Evolutionary conservation across 1,140 invertebrate species (phyloP).

Genomic region (Ostrea denselamellosa): DNA sequence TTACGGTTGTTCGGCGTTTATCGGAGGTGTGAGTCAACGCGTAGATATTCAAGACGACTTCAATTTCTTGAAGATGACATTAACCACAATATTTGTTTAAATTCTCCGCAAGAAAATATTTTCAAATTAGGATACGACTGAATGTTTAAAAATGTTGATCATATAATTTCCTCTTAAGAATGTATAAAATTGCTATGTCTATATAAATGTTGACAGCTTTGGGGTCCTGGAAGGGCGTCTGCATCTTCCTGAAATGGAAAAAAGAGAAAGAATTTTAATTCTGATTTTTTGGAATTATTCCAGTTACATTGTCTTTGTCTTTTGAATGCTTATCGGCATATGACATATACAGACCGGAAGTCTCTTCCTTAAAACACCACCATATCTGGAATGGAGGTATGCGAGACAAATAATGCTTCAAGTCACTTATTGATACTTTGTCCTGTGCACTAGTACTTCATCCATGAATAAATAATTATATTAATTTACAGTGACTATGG

Average conservation of each 20-base stretch:
- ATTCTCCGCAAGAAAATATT: background rate
- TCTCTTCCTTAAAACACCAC: too few species aligned
- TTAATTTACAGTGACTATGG: too few species aligned
- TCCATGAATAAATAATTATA: too few species aligned
- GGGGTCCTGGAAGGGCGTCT: background rate
- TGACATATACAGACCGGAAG: too few species aligned
- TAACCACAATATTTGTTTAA: constrained; percentile 17
- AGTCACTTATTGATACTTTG: too few species aligned
- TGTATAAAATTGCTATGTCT: background rate
- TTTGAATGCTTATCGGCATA: too few species aligned
- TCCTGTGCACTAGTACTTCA: too few species aligned
- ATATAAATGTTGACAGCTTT: background rate
- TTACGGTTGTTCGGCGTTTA: constrained; percentile 15
- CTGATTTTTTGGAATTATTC: too few species aligned
- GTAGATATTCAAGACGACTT: constrained; percentile 1
- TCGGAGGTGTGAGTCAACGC: constrained; percentile 23
- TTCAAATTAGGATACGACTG: background rate
- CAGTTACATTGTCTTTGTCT: too few species aligned
- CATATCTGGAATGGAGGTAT: too few species aligned
- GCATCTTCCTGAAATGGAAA: background rate
- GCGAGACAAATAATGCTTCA: too few species aligned
- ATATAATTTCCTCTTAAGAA: background rate
- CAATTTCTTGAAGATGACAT: constrained; percentile 1
- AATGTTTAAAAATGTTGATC: constrained; percentile 6
- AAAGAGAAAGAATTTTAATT: background rate